phyloP scores from a whole-genome alignment of 2,113 vertebrate species.

The Bubo scandiacus region DNA sequence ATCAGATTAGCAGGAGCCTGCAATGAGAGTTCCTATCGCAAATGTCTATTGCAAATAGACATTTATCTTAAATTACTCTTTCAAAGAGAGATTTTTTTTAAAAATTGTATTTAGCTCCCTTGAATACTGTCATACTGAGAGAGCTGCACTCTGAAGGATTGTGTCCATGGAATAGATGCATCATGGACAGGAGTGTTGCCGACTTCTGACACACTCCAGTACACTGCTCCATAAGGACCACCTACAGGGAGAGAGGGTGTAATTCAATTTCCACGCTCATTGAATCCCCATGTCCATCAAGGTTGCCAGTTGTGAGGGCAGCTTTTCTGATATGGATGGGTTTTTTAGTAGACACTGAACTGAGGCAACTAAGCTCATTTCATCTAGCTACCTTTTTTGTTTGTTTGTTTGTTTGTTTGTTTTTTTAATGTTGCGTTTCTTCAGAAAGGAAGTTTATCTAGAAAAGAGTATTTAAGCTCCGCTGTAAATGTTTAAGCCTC shows the following conservation, averaged over 20 bases:
- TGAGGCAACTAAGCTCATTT: background rate
- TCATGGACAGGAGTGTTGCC: background rate
- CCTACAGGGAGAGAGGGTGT: background rate
- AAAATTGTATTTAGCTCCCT: background rate
- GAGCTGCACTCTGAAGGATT: background rate
- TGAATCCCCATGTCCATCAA: background rate
- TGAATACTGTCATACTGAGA: background rate
- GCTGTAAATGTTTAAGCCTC: background rate
- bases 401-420: too few species aligned
- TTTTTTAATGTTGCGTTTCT: background rate
- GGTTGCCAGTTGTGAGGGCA: background rate
- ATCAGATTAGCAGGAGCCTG: constrained; percentile 54
- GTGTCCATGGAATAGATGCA: background rate
- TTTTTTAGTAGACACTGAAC: background rate
- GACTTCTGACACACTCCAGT: background rate
- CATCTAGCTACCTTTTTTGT: background rate
- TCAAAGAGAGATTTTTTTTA: background rate
- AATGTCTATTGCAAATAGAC: background rate
- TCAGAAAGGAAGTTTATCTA: background rate
- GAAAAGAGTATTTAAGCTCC: background rate
- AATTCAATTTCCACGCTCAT: background rate
- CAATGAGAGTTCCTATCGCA: constrained; percentile 16
- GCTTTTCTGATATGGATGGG: background rate
- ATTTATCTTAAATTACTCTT: constrained; percentile 26
- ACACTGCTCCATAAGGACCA: background rate